Evolutionary conservation across 2,797 vertebrate species (phyloP), one percentile per base, ranked within the genome.

Genomic region (Sardinella longiceps): DNA sequence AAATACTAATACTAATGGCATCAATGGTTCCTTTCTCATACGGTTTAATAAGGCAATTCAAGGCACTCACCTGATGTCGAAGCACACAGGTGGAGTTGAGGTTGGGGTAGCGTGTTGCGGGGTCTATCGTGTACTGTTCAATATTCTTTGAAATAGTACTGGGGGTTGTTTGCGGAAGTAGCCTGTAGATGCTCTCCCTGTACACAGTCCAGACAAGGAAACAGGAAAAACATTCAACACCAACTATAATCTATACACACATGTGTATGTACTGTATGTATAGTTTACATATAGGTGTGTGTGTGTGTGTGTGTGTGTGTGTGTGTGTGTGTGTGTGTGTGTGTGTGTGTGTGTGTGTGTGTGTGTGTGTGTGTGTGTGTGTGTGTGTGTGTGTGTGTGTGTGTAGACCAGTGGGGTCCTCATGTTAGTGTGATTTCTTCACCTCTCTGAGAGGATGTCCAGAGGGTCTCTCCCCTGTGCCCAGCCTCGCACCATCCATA

Each of bases 91-190:
- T 94, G 14, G 97, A 96, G 94, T 98, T 99, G 90, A 99, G 95
- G 95, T 99, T 99, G 0, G 98, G 98, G 92, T 99, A 99, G 60
- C 98, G 97, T 0, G 96, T 98, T 0, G 92, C 94, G 0, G 98
- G 98, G 88, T 99, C 98, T 63, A 99, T 94, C 23, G 96, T 95
- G 90, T 99, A 99, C 91, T 97, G 98, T 11, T 99, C 97, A 90
- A 99, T 97, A 94, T 99, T 98, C 91, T 99, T 99, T 85, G 93
- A 97, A 94, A 99, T 98, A 93, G 99, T 99, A 92, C 98, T 98
- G 0, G 98, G 96, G 25, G 98, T 99, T 0, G 98, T 99, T 88
- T 99, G 98, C 91, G 98, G 98, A 89, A 99, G 93, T 45, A 99
- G 95, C 33, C 98, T 95, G 89, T 99, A 99, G 85, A 99, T 92